These are phyloP conservation scores for Microctonus brassicae DNA, from an alignment of 2,888 invertebrate genomes.

Conservation along the genomic window DNA sequence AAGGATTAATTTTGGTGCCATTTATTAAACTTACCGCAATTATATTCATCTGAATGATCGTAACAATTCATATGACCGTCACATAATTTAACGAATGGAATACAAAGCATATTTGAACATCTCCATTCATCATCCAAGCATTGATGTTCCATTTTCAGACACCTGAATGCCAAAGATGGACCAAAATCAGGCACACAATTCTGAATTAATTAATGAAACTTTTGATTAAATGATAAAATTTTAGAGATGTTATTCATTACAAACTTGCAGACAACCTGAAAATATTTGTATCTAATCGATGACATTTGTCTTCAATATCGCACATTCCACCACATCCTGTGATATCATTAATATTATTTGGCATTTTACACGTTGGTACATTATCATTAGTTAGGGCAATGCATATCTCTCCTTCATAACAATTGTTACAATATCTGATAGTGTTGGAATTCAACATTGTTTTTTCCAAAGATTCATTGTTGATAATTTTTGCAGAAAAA, in stretches of 20 bases:
- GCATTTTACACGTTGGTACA: slow-evolving; percentile 73
- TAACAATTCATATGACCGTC: slow-evolving; percentile 82
- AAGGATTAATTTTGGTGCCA: slow-evolving; percentile 2
- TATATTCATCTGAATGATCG: slow-evolving; percentile 80
- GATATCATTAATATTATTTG: slow-evolving; percentile 73
- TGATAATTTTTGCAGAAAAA: background rate
- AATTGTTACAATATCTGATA: slow-evolving; percentile 63
- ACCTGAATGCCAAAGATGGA: slow-evolving; percentile 64
- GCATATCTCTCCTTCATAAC: slow-evolving; percentile 72
- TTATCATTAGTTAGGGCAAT: slow-evolving; percentile 76
- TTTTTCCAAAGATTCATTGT: background rate
- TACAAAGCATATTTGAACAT: slow-evolving; percentile 81
- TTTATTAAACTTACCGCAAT: slow-evolving; percentile 75
- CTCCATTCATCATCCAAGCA: slow-evolving; percentile 79
- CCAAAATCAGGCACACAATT: slow-evolving; percentile 5
- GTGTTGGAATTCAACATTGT: slow-evolving; percentile 2
- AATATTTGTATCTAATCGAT: slow-evolving; percentile 66
- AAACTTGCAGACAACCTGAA: slow-evolving; percentile 58
- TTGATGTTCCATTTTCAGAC: slow-evolving; percentile 72
- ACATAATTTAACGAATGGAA: slow-evolving; percentile 76
- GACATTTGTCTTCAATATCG: slow-evolving; percentile 67
- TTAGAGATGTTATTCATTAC: background rate
- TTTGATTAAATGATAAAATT: background rate
- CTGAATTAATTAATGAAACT: slow-evolving; percentile 12
- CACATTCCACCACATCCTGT: slow-evolving; percentile 73